These are phyloP conservation scores for Cyphomyrus plagiostoma DNA, from an alignment of 2,113 vertebrate genomes.

Conservation along the genomic window DNA sequence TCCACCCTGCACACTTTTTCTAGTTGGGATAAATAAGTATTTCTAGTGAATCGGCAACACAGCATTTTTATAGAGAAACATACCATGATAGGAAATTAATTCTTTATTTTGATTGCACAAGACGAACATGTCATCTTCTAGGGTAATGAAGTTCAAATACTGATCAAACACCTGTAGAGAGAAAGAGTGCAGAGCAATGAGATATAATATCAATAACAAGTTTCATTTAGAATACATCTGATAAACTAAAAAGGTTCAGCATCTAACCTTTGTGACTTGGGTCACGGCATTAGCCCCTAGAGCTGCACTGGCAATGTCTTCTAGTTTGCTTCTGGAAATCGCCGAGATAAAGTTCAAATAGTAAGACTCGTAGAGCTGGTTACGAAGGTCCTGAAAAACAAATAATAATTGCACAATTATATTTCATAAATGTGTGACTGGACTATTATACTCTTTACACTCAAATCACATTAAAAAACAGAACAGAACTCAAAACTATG, in stretches of 20 bases:
- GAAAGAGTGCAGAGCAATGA: background rate
- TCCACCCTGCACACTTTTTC: background rate
- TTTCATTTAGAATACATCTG: background rate
- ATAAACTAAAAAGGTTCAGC: background rate
- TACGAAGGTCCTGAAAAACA: constrained; percentile 79
- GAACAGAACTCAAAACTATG: background rate
- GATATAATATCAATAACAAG: background rate
- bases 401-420: background rate
- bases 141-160: constrained; percentile 97
- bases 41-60: background rate
- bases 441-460: background rate
- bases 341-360: constrained; percentile 98
- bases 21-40: background rate
- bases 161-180: constrained; percentile 88
- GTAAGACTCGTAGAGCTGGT: constrained; percentile 91
- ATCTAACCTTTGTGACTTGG: constrained; percentile 87
- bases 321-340: constrained; percentile 94
- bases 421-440: background rate
- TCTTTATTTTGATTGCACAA: constrained; percentile 96
- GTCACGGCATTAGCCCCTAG: constrained; percentile 82
- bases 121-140: constrained; percentile 98
- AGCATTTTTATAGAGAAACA: constrained; percentile 38
- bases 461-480: background rate
- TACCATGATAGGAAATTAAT: constrained; percentile 91
- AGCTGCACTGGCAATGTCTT: constrained; percentile 94